Percentiles rank a stretch among this genome's conserved stretches.
Evolutionary conservation across 1,140 invertebrate species (phyloP).

Genomic region (Drosophila nikananu): DNA sequence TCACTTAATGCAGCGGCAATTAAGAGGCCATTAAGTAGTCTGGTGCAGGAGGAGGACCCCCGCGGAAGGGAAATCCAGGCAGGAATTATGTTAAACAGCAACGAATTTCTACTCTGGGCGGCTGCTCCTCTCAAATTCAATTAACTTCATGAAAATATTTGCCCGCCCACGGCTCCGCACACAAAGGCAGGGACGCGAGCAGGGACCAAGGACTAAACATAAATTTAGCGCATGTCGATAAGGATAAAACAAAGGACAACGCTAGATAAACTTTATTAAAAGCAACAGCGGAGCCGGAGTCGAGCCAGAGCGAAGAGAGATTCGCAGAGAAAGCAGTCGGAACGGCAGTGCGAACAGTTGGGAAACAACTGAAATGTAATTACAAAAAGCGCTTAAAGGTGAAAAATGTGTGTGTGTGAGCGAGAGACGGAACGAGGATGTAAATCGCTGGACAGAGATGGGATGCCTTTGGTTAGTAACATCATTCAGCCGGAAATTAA

Average conservation of each 20-base stretch:
- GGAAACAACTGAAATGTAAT: slow-evolving; percentile 81
- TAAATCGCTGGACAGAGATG: slow-evolving; percentile 7
- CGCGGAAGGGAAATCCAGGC: slow-evolving; percentile 41
- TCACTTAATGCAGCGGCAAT: slow-evolving; percentile 71
- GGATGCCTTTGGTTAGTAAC: slow-evolving; percentile 45
- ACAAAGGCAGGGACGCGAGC: slow-evolving; percentile 32
- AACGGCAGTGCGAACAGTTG: slow-evolving; percentile 49
- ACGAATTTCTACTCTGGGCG: slow-evolving; percentile 66
- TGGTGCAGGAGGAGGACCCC: slow-evolving; percentile 11
- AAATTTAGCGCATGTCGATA: slow-evolving; percentile 79
- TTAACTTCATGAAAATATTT: slow-evolving; percentile 84
- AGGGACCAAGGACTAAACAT: slow-evolving; percentile 68
- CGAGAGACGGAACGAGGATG: slow-evolving; percentile 11
- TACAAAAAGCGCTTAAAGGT: slow-evolving; percentile 83
- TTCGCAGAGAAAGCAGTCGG: slow-evolving; percentile 7
- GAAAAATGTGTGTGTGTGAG: slow-evolving; percentile 64
- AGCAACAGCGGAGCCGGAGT: slow-evolving; percentile 48
- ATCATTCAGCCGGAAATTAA: slow-evolving; percentile 85
- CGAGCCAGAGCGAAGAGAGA: slow-evolving; percentile 25
- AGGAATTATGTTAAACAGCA: slow-evolving; percentile 70
- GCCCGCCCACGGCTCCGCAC: slow-evolving; percentile 63
- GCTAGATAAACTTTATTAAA: slow-evolving; percentile 84
- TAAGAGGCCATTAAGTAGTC: slow-evolving; percentile 67
- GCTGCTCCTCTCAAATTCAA: slow-evolving; percentile 75
- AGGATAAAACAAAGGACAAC: slow-evolving; percentile 80